These are phyloP conservation scores for Sycobia sp. DNA, from an alignment of 1,140 invertebrate species.

Conservation along the genomic window DNA sequence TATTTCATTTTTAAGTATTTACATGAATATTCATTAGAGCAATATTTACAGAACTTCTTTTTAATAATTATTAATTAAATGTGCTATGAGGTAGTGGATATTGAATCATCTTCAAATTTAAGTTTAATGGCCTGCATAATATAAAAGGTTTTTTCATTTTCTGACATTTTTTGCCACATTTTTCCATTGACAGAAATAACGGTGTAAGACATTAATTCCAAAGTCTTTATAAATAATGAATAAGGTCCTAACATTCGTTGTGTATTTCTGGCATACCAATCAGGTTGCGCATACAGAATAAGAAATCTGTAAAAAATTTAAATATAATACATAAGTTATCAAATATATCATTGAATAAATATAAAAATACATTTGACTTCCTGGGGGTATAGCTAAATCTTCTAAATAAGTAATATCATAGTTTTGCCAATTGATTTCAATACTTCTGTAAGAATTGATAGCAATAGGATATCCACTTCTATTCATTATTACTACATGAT, in stretches of 20 bases:
- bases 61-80: not conserved
- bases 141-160: slow-evolving; percentile 61
- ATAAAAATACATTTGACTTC: slow-evolving; percentile 55
- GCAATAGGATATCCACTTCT: slow-evolving; percentile 61
- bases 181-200: slow-evolving; percentile 53
- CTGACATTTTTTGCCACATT: slow-evolving; percentile 53
- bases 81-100: slow-evolving; percentile 20
- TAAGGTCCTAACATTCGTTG: slow-evolving; percentile 46
- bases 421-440: slow-evolving; percentile 15
- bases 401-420: slow-evolving; percentile 45
- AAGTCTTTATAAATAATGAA: slow-evolving; percentile 48
- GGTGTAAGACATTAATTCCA: slow-evolving; percentile 49
- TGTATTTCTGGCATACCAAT: slow-evolving; percentile 55
- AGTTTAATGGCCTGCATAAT: slow-evolving; percentile 57
- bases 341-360: slow-evolving; percentile 9
- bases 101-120: slow-evolving; percentile 39
- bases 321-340: not conserved
- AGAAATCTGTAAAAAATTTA: slow-evolving; percentile 55
- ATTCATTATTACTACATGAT: slow-evolving; percentile 57
- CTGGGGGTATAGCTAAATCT: slow-evolving; percentile 51
- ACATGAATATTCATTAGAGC: slow-evolving; percentile 12
- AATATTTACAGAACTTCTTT: slow-evolving; percentile 17
- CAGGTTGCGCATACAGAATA: slow-evolving; percentile 47
- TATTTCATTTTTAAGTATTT: not conserved
- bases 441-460: slow-evolving; percentile 43